These are phyloP conservation scores for Regulus satrapa DNA, from an alignment of 2,113 vertebrate species.

Conservation along the genomic window DNA sequence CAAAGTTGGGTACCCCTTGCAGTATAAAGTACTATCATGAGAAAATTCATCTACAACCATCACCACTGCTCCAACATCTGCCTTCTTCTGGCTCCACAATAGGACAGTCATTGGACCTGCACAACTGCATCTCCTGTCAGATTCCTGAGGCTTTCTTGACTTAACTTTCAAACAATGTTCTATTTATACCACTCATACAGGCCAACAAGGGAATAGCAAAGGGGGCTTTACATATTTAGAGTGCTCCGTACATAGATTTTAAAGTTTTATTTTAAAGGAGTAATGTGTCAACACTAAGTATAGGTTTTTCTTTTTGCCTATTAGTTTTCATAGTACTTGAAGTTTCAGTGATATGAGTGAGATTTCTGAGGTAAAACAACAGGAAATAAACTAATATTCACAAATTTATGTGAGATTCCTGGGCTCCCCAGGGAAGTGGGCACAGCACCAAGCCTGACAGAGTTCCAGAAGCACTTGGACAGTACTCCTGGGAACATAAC, in stretches of 20 bases:
- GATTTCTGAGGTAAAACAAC: not conserved
- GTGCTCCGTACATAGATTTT: too few species aligned
- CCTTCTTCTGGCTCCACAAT: not conserved
- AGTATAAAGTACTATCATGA: accelerated
- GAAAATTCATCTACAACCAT: not conserved
- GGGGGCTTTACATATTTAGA: accelerated
- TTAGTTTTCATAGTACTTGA: not conserved
- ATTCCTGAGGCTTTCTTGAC: not conserved
- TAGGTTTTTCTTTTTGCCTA: not conserved
- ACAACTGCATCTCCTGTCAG: not conserved
- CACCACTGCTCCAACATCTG: not conserved
- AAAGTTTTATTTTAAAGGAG: too few species aligned
- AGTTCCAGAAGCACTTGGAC: not conserved
- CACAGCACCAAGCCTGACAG: not conserved
- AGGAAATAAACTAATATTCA: not conserved
- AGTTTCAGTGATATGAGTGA: not conserved
- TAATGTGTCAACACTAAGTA: not conserved
- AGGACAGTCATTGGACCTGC: not conserved
- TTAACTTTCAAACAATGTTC: not conserved
- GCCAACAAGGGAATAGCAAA: not conserved
- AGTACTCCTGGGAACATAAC: accelerated
- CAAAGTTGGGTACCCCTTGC: not conserved
- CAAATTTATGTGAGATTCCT: too few species aligned
- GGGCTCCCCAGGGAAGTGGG: not conserved
- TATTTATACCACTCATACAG: not conserved